Evolutionary conservation across 2,888 invertebrate species (phyloP).

Genomic region (Pediacus dermestoides): DNA sequence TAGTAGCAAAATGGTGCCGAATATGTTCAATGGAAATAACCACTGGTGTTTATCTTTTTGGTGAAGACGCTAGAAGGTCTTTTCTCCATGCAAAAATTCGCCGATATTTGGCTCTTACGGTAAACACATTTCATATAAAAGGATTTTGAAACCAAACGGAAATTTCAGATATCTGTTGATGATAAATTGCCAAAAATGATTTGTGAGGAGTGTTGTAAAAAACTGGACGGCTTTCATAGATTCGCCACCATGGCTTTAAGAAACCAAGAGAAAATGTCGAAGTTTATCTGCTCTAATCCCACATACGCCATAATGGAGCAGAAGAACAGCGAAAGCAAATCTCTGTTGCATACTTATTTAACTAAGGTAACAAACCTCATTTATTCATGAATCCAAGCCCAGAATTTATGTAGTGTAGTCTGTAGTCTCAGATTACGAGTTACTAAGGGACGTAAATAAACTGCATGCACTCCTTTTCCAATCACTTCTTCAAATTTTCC

Average conservation of each 20-base stretch:
- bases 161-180: constrained; percentile 59
- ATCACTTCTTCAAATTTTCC: too few species aligned
- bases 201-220: constrained; percentile 61
- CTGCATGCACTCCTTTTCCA: too few species aligned
- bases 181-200: constrained; percentile 68
- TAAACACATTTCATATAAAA: constrained; percentile 46
- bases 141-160: too few species aligned
- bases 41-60: constrained; percentile 61
- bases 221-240: constrained; percentile 62
- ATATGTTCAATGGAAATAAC: constrained; percentile 62
- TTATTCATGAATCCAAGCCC: constrained; percentile 1
- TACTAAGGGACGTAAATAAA: too few species aligned
- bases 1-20: constrained; percentile 53
- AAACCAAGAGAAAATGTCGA: constrained; percentile 59
- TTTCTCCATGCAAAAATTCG: constrained; percentile 64
- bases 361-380: constrained; percentile 51
- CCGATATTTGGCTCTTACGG: constrained; percentile 66
- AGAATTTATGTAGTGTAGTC: too few species aligned
- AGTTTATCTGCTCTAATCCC: constrained; percentile 35
- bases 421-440: too few species aligned
- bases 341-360: constrained; percentile 54
- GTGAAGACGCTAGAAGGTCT: constrained; percentile 63
- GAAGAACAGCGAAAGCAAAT: constrained; percentile 47
- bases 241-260: constrained; percentile 64
- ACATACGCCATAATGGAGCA: constrained; percentile 41